A percentile compares a stretch with the other conserved stretches of the same genome.
Evolutionary conservation across 2,888 invertebrate species (phyloP).

Genomic region (Hemicrepidius hirtus): DNA sequence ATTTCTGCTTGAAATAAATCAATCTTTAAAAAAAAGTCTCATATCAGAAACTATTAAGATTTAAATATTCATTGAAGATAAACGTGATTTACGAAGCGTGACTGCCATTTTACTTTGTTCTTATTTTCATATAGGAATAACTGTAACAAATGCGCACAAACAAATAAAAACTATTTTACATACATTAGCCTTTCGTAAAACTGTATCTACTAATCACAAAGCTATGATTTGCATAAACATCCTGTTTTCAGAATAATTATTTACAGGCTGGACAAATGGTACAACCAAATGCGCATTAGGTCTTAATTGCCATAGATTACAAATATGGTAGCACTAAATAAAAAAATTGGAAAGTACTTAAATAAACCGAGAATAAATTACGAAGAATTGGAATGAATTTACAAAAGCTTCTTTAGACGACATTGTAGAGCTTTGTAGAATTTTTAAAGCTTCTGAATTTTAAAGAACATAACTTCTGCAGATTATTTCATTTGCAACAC

Average conservation of each 20-base stretch:
- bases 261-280: conserved; percentile 1
- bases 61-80: not conserved
- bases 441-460: too few species aligned
- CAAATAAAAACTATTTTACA: conserved; percentile 15
- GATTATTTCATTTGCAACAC: too few species aligned
- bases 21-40: not conserved
- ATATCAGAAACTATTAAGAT: not conserved
- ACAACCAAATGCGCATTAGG: not conserved
- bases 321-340: not conserved
- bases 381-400: too few species aligned
- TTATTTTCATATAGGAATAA: conserved; percentile 3
- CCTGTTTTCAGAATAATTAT: conserved; percentile 15
- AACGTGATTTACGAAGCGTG: conserved; percentile 21
- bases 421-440: too few species aligned
- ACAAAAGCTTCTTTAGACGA: too few species aligned
- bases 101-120: conserved; percentile 18
- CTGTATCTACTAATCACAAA: conserved; percentile 5
- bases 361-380: not conserved
- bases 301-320: not conserved
- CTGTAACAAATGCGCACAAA: conserved; percentile 26
- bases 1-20: not conserved
- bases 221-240: conserved; percentile 21
- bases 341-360: not conserved
- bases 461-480: too few species aligned
- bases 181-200: conserved; percentile 16